Evolutionary conservation across 2,113 vertebrate genomes (phyloP), one percentile per base, ranked within the genome.

Genomic region (Cyprinus carpio): DNA sequence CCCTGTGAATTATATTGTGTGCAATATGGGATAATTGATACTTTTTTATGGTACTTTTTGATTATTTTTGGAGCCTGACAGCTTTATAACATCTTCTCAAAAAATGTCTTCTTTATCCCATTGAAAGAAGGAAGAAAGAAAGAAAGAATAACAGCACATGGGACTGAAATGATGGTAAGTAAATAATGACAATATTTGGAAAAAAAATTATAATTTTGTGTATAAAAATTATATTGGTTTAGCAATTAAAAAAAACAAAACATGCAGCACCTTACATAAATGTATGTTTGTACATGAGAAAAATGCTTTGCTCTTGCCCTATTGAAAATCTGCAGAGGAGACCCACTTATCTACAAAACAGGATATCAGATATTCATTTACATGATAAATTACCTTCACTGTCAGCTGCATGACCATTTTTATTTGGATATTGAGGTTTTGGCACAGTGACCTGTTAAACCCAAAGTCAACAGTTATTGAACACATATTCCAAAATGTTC

Each of bases 401-500:
- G 67, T 62, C 46, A 5, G 40, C 58, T 82, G 87, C 88, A 82
- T 92, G 91, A 49, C 91, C 91, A 82, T 83, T 87, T 84, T 90
- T 71, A 90, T 88, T 91, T 4, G 86, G 91, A 87, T 87, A 79
- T 40, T 93, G 90, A 88, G 71, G 92, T 89, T 88, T 87, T 43
- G 92, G 90, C 75, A 89, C 2, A 58, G 86, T 83, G 88, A 91
- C 93, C 94, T 96, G 85, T 90, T 92, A 92, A 92, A 86, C 27
- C 76, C 40, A 56, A 81, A 80, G 29, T 75, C 7, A 49, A 76
- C 1, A 46, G 54, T 72, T 82, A 25, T 18, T 72, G n/a, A 84
- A 58, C 60, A 77, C 7, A 11, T 11, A 5, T 34, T 31, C 15
- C 51, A 82, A 60, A 87, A n/a, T 77, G 49, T 78, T 11, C 54